Conservation (phyloP, 2,113 vertebrate species). For the Sinocyclocheilus anshuiensis region DNA sequence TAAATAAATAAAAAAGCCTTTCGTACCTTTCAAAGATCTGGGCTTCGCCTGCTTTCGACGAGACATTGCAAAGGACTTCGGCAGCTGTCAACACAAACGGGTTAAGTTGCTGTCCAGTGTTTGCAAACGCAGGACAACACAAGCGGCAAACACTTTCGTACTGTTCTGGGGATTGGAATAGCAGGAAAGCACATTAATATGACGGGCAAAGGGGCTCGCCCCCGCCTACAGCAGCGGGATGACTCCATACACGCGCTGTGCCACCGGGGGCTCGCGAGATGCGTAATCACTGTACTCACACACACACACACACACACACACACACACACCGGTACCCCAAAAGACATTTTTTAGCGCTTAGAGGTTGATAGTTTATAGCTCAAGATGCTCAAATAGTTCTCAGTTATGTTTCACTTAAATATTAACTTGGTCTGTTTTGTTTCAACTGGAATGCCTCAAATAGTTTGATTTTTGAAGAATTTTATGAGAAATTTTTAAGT, state of each 20-base stretch:
- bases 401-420: not conserved
- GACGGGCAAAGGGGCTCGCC: slow-evolving; percentile 37
- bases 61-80: slow-evolving; percentile 43
- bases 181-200: slow-evolving; percentile 23
- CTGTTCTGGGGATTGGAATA: not conserved
- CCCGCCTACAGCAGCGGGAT: slow-evolving; percentile 21
- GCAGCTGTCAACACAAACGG: not conserved
- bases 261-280: slow-evolving; percentile 34
- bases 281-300: not conserved
- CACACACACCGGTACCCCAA: not conserved
- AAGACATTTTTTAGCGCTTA: not conserved
- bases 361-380: not conserved
- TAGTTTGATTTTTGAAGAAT: not conserved
- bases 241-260: slow-evolving; percentile 22
- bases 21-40: slow-evolving; percentile 51
- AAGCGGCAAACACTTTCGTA: not conserved
- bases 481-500: not conserved
- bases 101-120: slow-evolving; percentile 12
- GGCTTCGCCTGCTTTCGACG: slow-evolving; percentile 58
- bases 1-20: not conserved
- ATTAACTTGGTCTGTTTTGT: not conserved
- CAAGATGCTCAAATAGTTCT: not conserved
- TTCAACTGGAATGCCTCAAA: not conserved
- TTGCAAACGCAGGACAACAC: not conserved
- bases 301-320: not conserved